Base-by-base conservation (phyloP, 53 echinoderm and acorn worm species). In the Glandiceps talaboti region DNA sequence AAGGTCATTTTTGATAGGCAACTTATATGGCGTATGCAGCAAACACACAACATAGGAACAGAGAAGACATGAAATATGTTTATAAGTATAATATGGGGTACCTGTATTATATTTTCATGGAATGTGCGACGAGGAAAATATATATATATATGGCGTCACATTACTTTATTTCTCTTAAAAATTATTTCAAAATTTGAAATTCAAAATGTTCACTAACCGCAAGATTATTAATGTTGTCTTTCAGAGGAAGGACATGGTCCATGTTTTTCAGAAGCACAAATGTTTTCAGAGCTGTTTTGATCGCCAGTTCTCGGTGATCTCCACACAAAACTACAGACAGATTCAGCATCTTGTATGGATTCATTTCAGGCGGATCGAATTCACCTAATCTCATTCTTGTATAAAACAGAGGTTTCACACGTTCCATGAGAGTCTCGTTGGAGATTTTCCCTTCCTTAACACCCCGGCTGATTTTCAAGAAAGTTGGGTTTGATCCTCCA, bases 211-310 rank as follows among this genome's bases (percentile, higher is more conserved):
- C n/a, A n/a, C n/a, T n/a, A n/a, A n/a, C n/a, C n/a, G n/a, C n/a
- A n/a, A n/a, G n/a, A n/a, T n/a, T n/a, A n/a, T n/a, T n/a, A n/a
- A n/a, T n/a, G n/a, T n/a, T n/a, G n/a, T n/a, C n/a, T n/a, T n/a
- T n/a, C n/a, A n/a, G n/a, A n/a, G n/a, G n/a, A 29, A 89, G 80
- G 20, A 80, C 45, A 30, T 28, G 45, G 10, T 73, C 30, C 25
- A 84, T 79, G 80, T 94, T 94, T 79, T 94, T 94, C 85, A 94
- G 74, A 25, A 94, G 78, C 31, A 94, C 94, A 85, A 94, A 90
- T 28, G 79, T 83, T 79, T 94, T 91, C 30, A 84, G 32, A 29
- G 94, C 91, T 1, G 92, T 85, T 74, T 78, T 74, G 20, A 90
- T 32, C 1, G 94, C 90, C 1, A 92, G 80, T 28, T 84, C 80